phyloP scores from a whole-genome alignment of 1,140 invertebrate genomes.

The Calycopis cecrops region DNA sequence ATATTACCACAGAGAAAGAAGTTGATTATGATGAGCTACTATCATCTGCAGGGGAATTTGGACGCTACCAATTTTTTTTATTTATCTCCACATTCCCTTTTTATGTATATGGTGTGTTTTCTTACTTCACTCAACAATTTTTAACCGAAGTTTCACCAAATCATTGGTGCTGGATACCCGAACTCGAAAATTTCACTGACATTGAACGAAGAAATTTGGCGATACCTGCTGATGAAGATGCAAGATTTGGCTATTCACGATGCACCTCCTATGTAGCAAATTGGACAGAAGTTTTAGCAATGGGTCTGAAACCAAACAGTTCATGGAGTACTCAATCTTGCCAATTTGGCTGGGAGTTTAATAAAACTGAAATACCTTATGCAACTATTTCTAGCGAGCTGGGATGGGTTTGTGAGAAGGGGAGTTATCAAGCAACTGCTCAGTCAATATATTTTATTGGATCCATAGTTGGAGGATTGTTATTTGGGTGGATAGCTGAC shows the following conservation, averaged over 20 bases:
- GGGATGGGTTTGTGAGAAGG: conserved; percentile 80
- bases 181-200: conserved; percentile 59
- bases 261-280: conserved; percentile 46
- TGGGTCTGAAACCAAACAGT: conserved; percentile 30
- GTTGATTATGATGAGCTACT: conserved; percentile 79
- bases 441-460: conserved; percentile 81
- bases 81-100: conserved; percentile 73
- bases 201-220: conserved; percentile 51
- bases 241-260: conserved; percentile 48
- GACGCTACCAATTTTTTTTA: conserved; percentile 79
- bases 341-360: conserved; percentile 77
- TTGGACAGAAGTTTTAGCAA: conserved; percentile 46
- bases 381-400: conserved; percentile 62
- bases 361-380: conserved; percentile 70
- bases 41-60: conserved; percentile 79
- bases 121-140: conserved; percentile 81
- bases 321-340: conserved; percentile 62
- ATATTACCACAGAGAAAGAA: conserved; percentile 28
- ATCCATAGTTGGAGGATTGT: conserved; percentile 81
- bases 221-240: conserved; percentile 39
- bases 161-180: conserved; percentile 78
- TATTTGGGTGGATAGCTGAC: conserved; percentile 82
- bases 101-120: conserved; percentile 77
- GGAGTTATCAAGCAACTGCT: conserved; percentile 78
- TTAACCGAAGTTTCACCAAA: conserved; percentile 76